Conservation (phyloP, 2,888 invertebrate genomes). For the Oasisia sp. region DNA sequence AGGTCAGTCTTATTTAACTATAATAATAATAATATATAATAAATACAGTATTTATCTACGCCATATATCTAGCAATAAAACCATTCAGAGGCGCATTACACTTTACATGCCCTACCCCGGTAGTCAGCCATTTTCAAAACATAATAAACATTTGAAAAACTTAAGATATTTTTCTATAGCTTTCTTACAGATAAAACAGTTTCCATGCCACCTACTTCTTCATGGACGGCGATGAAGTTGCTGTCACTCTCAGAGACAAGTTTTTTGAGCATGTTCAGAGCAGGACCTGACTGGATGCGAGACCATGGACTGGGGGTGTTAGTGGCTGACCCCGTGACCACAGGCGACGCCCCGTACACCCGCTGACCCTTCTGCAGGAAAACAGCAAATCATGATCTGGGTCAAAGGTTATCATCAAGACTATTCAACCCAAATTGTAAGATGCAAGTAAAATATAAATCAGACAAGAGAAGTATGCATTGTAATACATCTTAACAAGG, state of each 20-base stretch:
- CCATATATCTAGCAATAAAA: too few species aligned
- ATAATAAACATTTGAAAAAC: background rate
- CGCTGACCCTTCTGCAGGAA: constrained; percentile 13
- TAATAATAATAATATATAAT: too few species aligned
- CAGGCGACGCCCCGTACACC: background rate
- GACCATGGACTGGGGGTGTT: constrained; percentile 72
- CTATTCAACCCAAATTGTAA: background rate
- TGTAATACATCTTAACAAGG: background rate
- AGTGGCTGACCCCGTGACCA: background rate
- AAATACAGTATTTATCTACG: too few species aligned
- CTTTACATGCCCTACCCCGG: too few species aligned
- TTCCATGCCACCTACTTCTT: constrained; percentile 75
- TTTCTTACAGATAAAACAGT: background rate
- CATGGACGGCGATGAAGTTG: constrained; percentile 94
- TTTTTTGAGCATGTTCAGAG: constrained; percentile 86
- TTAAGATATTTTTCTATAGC: background rate
- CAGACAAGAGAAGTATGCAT: background rate
- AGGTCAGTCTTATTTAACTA: too few species aligned
- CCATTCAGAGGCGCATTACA: too few species aligned
- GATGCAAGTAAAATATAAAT: background rate
- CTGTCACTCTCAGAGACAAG: constrained; percentile 90
- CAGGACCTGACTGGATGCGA: constrained; percentile 78
- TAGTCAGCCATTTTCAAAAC: too few species aligned
- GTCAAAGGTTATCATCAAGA: background rate
- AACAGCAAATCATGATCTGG: background rate